Evolutionary conservation across 2,888 invertebrate species (phyloP), one percentile per base, ranked within the genome.

Genomic region (Microplitis manilae): DNA sequence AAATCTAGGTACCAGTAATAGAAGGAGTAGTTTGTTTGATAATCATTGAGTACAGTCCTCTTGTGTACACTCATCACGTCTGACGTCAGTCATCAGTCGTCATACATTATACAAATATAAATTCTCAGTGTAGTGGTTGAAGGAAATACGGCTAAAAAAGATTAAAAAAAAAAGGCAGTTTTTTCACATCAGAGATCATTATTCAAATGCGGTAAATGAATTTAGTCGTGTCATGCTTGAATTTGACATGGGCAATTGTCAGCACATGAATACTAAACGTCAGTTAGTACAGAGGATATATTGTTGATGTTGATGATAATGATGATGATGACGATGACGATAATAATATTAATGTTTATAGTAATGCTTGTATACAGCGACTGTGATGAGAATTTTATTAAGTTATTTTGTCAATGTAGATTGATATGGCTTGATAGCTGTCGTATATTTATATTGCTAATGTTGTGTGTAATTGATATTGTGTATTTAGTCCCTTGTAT

Each of bases 351-450:
- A 50, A 50, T 50, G 50, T 50, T 50, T 50, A 50, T 50, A 50
- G 50, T 50, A 50, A 50, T 50, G 50, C 8, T 50, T 50, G 50
- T 50, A 13, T 50, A 50, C 13, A 13, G 8, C 13, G 65, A 62
- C 20, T 39, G 64, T 64, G 68, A 68, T 40, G 30, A 68, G 67
- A 50, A 73, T 73, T 73, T 59, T 61, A 68, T 65, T 68, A 77
- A 41, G 73, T 73, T 77, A 77, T 77, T 77, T 73, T 68, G 73
- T 73, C 72, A 39, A 73, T 77, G 73, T 68, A 73, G 73, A 73
- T 68, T 73, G 73, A 77, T 68, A 73, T 50, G 41, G 41, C 73
- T 41, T 73, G 77, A 77, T 77, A 62, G 73, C 68, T 68, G 59
- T 65, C 60, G 68, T 50, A 50, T 50, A 50, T 50, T 50, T 50